These are phyloP conservation scores for Bergia puertoricense DNA, from an alignment of 92 coral and sea anemone species.

Conservation along the genomic window DNA sequence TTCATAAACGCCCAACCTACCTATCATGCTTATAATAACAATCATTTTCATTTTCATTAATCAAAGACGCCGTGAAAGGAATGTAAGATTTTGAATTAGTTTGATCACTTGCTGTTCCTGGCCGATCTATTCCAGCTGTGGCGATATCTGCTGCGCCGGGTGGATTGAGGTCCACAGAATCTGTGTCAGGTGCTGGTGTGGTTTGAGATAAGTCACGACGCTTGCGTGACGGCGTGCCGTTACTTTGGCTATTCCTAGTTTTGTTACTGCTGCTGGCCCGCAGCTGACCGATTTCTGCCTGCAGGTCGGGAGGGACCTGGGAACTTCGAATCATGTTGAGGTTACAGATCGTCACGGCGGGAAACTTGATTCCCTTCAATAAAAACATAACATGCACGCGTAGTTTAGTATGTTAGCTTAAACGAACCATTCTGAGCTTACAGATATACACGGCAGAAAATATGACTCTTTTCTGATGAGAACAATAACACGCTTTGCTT, in stretches of 20 bases:
- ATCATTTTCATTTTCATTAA: neutral
- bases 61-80: neutral
- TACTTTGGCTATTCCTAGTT: neutral
- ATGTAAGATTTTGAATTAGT: neutral
- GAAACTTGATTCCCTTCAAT: slow-evolving; percentile 13
- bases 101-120: neutral
- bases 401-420: no score
- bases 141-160: neutral
- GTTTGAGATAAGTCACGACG: neutral
- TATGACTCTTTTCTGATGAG: no score
- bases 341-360: slow-evolving; percentile 24
- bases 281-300: neutral
- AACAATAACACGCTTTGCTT: no score
- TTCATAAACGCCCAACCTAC: neutral
- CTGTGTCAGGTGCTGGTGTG: neutral
- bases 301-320: slow-evolving; percentile 20
- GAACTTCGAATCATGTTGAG: slow-evolving; percentile 29
- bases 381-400: neutral
- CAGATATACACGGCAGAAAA: no score
- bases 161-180: neutral
- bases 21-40: neutral
- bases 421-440: no score
- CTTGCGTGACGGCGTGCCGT: neutral
- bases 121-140: neutral
- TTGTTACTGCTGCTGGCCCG: neutral